Evolutionary conservation across 2,888 invertebrate species (phyloP).

Genomic region (Heliconius erato): DNA sequence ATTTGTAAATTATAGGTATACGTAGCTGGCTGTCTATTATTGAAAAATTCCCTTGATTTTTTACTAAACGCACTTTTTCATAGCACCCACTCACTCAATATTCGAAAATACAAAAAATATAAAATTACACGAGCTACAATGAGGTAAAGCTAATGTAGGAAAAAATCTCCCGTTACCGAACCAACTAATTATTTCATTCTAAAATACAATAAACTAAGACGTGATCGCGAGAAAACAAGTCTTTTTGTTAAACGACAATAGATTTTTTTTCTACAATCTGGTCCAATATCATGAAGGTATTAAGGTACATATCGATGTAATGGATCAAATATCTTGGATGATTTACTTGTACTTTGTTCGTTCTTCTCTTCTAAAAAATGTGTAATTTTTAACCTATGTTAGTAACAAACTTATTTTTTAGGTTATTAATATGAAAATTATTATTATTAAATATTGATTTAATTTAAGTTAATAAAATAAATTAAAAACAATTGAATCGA

Average conservation of each 20-base stretch:
- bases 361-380: neutral
- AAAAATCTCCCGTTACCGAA: constrained; percentile 80
- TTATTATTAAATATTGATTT: no score
- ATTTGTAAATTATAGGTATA: constrained; percentile 55
- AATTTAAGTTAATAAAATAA: no score
- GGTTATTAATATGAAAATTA: no score
- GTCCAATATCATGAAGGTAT: constrained; percentile 71
- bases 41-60: constrained; percentile 61
- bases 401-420: no score
- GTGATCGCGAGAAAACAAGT: constrained; percentile 79
- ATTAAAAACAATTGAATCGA: no score
- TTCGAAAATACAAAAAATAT: constrained; percentile 80
- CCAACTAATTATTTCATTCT: constrained; percentile 84
- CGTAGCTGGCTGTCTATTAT: constrained; percentile 49
- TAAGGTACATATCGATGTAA: constrained; percentile 68
- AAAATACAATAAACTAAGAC: constrained; percentile 73
- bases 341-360: constrained; percentile 5
- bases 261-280: constrained; percentile 69
- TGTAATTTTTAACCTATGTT: no score
- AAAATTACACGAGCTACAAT: constrained; percentile 81
- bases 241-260: constrained; percentile 78
- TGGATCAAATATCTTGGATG: constrained; percentile 47
- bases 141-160: constrained; percentile 68
- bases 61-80: constrained; percentile 69
- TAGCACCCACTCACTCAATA: constrained; percentile 71